A percentile compares a stretch with the other conserved stretches of the same genome.
phyloP scores from a whole-genome alignment of 1,140 invertebrate genomes.

The Grapholita molesta region DNA sequence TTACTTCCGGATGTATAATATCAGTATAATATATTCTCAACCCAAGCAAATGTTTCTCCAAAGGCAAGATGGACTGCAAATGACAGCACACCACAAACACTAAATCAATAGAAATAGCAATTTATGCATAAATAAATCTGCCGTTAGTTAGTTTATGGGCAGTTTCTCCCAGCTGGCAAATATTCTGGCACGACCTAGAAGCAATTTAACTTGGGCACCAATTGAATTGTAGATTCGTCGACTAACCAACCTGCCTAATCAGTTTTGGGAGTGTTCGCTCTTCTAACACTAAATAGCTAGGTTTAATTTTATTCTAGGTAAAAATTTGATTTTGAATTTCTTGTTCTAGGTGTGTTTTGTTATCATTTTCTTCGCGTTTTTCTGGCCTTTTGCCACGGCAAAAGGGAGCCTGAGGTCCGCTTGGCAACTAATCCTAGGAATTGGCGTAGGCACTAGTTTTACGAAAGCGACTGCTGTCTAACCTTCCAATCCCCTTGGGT shows the following conservation, averaged over 20 bases:
- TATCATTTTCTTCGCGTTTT: no score
- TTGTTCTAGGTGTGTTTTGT: no score
- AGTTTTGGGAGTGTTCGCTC: not conserved
- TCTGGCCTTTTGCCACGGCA: no score
- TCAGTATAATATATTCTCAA: no score
- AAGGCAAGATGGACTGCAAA: not conserved
- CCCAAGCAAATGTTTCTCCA: no score
- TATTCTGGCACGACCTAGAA: conserved; percentile 43
- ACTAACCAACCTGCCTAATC: conserved; percentile 22
- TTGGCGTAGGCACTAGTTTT: no score
- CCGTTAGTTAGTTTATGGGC: conserved; percentile 37
- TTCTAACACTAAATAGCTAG: not conserved
- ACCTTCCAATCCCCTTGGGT: no score
- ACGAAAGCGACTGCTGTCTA: no score
- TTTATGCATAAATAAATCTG: conserved; percentile 44
- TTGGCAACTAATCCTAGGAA: no score
- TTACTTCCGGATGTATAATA: no score
- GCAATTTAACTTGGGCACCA: conserved; percentile 48
- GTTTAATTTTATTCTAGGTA: not conserved
- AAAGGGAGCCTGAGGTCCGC: no score
- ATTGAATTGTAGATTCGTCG: conserved; percentile 44
- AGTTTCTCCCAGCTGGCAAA: conserved; percentile 43
- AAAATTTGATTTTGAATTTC: no score
- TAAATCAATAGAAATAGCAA: conserved; percentile 14
- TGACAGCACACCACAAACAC: not conserved